Evolutionary conservation across 1,140 invertebrate genomes (phyloP).

Genomic region (Calliopsis andreniformis): DNA sequence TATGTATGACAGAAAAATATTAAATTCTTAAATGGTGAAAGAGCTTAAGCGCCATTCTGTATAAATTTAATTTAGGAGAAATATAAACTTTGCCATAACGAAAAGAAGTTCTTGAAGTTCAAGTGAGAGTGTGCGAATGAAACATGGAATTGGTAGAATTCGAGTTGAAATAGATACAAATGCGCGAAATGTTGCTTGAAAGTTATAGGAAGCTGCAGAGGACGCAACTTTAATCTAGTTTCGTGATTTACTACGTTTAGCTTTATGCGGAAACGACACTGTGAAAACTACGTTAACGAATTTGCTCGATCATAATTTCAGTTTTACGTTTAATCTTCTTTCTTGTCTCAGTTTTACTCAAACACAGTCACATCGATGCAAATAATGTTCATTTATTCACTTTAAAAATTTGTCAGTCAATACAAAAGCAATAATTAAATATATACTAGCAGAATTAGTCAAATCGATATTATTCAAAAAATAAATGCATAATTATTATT

Average conservation of each 20-base stretch:
- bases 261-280: constrained; percentile 15
- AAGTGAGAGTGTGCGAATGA: neutral
- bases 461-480: too few species aligned
- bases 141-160: neutral
- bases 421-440: too few species aligned
- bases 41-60: too few species aligned
- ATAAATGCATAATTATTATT: too few species aligned
- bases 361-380: neutral
- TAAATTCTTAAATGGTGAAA: too few species aligned
- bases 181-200: constrained; percentile 7
- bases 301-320: constrained; percentile 22
- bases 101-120: too few species aligned
- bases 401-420: too few species aligned
- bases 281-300: constrained; percentile 34
- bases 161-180: neutral
- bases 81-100: too few species aligned
- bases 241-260: constrained; percentile 40
- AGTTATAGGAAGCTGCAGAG: constrained; percentile 18
- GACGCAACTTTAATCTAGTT: constrained; percentile 32
- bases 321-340: neutral
- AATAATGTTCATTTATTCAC: too few species aligned
- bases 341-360: neutral
- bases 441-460: too few species aligned
- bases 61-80: too few species aligned
- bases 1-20: too few species aligned